A percentile compares a stretch with the other conserved stretches of the same genome.
These are phyloP conservation scores for Hippoglossus hippoglossus DNA, from an alignment of 2,797 vertebrate species.

Conservation along the genomic window DNA sequence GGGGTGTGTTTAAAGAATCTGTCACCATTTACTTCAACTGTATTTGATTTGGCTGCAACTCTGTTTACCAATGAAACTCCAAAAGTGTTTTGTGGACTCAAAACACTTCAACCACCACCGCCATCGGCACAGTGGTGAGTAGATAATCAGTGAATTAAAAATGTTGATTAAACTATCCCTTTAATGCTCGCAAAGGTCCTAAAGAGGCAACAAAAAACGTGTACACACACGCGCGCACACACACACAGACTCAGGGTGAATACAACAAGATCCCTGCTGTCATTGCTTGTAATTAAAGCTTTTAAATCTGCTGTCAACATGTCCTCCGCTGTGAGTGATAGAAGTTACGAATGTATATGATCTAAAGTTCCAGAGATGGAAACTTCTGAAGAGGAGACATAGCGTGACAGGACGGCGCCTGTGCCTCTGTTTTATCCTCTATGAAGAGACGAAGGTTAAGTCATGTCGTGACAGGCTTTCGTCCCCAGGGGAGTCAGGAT, in stretches of 20 bases:
- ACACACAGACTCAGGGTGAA: neutral
- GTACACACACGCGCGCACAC: neutral
- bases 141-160: too few species aligned
- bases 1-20: slow-evolving; percentile 41
- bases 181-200: too few species aligned
- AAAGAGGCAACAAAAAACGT: too few species aligned
- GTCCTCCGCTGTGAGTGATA: slow-evolving; percentile 16
- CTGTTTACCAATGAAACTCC: too few species aligned
- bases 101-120: too few species aligned
- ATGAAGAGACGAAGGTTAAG: slow-evolving; percentile 49
- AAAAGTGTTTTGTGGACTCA: too few species aligned
- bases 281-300: neutral
- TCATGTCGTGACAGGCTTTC: slow-evolving; percentile 63
- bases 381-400: slow-evolving; percentile 29
- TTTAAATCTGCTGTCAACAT: slow-evolving; percentile 45
- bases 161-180: too few species aligned
- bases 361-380: slow-evolving; percentile 29
- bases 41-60: too few species aligned
- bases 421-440: slow-evolving; percentile 33
- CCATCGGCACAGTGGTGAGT: too few species aligned
- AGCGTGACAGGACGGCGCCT: slow-evolving; percentile 62
- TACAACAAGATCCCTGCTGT: neutral
- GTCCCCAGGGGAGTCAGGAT: slow-evolving; percentile 42
- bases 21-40: too few species aligned
- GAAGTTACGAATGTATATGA: slow-evolving; percentile 24